Evolutionary conservation across 2,888 invertebrate species (phyloP).

Genomic region (Drosophila subquinaria): DNA sequence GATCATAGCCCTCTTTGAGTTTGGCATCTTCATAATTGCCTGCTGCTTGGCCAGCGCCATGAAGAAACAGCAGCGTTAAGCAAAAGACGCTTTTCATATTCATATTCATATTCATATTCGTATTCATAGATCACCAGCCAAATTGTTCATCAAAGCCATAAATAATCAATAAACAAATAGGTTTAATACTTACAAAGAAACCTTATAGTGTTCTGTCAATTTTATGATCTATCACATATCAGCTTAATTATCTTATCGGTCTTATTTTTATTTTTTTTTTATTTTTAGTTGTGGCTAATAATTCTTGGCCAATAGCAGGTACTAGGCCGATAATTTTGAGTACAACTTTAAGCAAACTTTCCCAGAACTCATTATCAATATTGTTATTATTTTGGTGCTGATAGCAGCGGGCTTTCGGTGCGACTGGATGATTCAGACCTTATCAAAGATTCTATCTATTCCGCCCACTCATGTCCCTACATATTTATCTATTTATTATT

Average conservation of each 20-base stretch:
- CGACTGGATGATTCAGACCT: slow-evolving; percentile 37
- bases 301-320: slow-evolving; percentile 20
- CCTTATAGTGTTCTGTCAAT: slow-evolving; percentile 23
- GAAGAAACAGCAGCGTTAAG: slow-evolving; percentile 86
- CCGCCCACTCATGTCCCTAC: slow-evolving; percentile 16
- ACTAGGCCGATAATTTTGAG: slow-evolving; percentile 13
- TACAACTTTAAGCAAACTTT: slow-evolving; percentile 32
- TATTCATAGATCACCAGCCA: slow-evolving; percentile 16
- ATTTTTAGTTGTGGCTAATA: slow-evolving; percentile 25
- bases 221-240: slow-evolving; percentile 40
- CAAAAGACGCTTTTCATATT: background rate
- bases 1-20: slow-evolving; percentile 90
- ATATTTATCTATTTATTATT: slow-evolving; percentile 9
- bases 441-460: slow-evolving; percentile 48
- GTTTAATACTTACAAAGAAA: slow-evolving; percentile 26
- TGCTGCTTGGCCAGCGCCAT: slow-evolving; percentile 94
- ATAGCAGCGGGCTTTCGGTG: slow-evolving; percentile 19
- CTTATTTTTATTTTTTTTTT: slow-evolving; percentile 7
- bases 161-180: slow-evolving; percentile 68
- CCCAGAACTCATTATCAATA: slow-evolving; percentile 35
- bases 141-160: slow-evolving; percentile 44
- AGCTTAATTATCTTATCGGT: slow-evolving; percentile 46
- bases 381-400: slow-evolving; percentile 9
- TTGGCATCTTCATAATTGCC: slow-evolving; percentile 92
- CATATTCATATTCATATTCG: background rate